Evolutionary conservation across 2,113 vertebrate genomes (phyloP), one percentile per base, ranked within the genome.

Genomic region (Falco punctatus): DNA sequence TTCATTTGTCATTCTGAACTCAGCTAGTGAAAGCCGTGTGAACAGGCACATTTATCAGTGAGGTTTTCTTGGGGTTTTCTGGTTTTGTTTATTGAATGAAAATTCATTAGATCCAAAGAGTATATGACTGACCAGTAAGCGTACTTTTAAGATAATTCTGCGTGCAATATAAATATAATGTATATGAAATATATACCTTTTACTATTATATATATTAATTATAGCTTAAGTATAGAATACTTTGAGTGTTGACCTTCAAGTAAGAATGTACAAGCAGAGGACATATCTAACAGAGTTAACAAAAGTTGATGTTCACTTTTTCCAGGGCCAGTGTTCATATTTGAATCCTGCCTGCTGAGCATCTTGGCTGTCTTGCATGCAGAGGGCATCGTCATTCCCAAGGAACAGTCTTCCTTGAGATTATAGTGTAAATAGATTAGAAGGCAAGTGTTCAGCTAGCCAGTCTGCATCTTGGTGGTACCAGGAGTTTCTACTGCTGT

Each of bases 1-100:
- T 96, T 81, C 82, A 48, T 97, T 95, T 87, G 96, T 73, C 92
- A 78, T 87, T 78, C 69, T 72, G 59, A 58, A 27, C 55, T 69
- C 61, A 42, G 84, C 59, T 35, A 33, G 69, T 65, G 65, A 97
- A 91, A 97, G 94, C 52, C 78, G 66, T 92, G 55, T 83, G 96
- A 97, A 69, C 79, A 90, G 75, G 35, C 67, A 44, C 61, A 26
- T 42, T 79, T n/a, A 21, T 67, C 65, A 32, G 85, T 26, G 62
- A 84, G 71, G 12, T 75, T 51, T 90, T 74, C 65, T 73, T 92
- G 64, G 48, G 5, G 9, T 48, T 86, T 92, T 82, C 70, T 88
- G 84, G 0, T 27, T 86, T 90, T 55, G 10, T 66, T 75, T 71
- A n/a, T 51, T 74, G 52, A 86, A 30, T 86, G 40, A 64, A 88